Percentiles rank a stretch among this genome's conserved stretches.
Evolutionary conservation across 2,113 vertebrate species (phyloP).

Genomic region (Ochotona princeps): DNA sequence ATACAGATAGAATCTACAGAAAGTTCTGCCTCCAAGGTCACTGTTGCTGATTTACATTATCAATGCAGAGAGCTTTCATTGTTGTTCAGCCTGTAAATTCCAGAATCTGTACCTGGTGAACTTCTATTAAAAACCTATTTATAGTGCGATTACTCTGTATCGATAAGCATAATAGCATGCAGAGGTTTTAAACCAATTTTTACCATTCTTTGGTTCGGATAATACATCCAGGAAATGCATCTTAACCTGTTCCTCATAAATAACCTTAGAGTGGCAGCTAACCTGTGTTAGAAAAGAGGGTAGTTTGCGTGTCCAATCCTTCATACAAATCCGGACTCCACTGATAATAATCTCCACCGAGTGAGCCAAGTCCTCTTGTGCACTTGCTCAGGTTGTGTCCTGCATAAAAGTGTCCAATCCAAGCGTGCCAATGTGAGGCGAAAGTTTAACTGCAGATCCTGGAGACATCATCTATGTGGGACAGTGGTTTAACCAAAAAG

Average conservation of each 20-base stretch:
- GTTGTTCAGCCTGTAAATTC: background rate
- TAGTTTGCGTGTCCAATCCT: background rate
- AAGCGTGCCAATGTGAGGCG: too few species aligned
- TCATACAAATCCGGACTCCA: background rate
- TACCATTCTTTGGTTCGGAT: background rate
- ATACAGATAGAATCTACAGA: too few species aligned
- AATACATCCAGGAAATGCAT: background rate
- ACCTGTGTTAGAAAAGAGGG: background rate
- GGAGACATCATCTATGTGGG: background rate
- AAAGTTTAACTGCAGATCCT: background rate
- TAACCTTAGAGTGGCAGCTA: background rate
- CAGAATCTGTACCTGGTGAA: background rate
- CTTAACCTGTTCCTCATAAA: background rate
- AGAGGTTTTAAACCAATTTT: background rate
- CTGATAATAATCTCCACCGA: background rate
- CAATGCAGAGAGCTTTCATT: background rate
- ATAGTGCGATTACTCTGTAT: background rate
- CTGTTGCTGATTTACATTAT: background rate
- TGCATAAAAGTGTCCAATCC: background rate
- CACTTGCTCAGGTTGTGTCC: background rate
- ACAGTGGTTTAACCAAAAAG: background rate
- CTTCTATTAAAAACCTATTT: background rate
- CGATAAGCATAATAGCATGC: background rate
- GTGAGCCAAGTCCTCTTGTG: background rate
- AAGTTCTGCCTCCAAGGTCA: background rate